Conservation (phyloP, 2,888 invertebrate species). For the Epinotia ramella region DNA sequence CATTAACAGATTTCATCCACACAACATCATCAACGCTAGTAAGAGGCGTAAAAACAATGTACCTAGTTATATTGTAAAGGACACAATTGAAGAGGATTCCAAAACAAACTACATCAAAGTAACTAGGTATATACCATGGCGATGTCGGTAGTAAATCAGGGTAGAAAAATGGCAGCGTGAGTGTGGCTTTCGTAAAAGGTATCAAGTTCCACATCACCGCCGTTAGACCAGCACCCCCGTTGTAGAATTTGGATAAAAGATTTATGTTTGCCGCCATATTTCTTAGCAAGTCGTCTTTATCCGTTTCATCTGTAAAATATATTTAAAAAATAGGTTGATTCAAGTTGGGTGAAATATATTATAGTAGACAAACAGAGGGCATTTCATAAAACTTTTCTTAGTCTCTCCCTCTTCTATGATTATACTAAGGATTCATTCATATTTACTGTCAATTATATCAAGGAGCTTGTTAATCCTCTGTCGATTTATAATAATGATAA, state of each 20-base stretch:
- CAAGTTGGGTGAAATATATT: not conserved
- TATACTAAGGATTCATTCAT: not conserved
- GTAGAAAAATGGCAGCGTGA: constrained; percentile 38
- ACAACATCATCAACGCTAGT: too few relatives aligned
- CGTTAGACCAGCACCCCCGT: constrained; percentile 30
- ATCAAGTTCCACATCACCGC: constrained; percentile 41
- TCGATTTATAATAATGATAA: constrained; percentile 22
- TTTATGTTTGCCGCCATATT: constrained; percentile 30
- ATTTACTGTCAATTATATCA: constrained; percentile 38
- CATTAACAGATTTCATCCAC: too few relatives aligned
- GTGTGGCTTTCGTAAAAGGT: constrained; percentile 33
- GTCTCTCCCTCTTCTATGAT: not conserved
- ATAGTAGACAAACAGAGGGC: not conserved
- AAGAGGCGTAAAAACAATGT: too few relatives aligned
- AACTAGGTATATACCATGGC: constrained; percentile 11
- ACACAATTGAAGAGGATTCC: too few relatives aligned
- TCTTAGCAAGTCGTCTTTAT: constrained; percentile 26
- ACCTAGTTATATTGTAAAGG: too few relatives aligned
- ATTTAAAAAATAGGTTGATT: not conserved
- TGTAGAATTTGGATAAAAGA: constrained; percentile 28
- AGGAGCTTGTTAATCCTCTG: constrained; percentile 27
- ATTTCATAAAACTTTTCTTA: not conserved
- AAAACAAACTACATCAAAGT: not conserved
- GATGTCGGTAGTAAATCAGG: constrained; percentile 30
- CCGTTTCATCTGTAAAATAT: constrained; percentile 33